Conservation (phyloP, 2,113 vertebrate species). For the Microtus richardsoni region DNA sequence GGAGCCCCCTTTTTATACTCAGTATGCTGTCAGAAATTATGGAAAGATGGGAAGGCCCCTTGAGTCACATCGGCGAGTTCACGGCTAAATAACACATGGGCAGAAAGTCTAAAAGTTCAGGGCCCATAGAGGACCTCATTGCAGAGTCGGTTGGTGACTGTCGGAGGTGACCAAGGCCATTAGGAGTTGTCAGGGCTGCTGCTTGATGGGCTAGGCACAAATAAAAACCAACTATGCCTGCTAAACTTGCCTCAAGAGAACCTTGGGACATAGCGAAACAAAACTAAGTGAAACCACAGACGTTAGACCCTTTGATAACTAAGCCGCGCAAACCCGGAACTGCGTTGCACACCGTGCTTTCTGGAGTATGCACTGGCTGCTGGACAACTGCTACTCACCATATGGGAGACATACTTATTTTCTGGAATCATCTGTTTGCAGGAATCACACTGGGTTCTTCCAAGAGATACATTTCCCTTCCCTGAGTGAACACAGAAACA, state of each 20-base stretch:
- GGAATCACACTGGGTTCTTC: neutral
- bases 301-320: neutral
- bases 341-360: neutral
- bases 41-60: neutral
- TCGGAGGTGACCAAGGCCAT: neutral
- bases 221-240: neutral
- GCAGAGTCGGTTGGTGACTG: neutral
- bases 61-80: neutral
- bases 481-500: slow-evolving; percentile 65
- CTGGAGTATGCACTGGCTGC: neutral
- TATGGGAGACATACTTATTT: slow-evolving; percentile 32
- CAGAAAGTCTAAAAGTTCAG: neutral
- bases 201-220: neutral
- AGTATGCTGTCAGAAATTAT: neutral
- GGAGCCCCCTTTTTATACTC: neutral
- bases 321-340: neutral
- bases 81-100: neutral
- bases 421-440: slow-evolving; percentile 50
- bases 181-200: neutral
- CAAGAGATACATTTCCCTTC: neutral
- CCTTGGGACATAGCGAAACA: neutral
- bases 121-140: neutral
- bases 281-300: neutral
- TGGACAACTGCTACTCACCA: slow-evolving; percentile 64
- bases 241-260: neutral